These are phyloP conservation scores for Diaphora mendica DNA, from an alignment of 2,888 invertebrate genomes.

Conservation along the genomic window DNA sequence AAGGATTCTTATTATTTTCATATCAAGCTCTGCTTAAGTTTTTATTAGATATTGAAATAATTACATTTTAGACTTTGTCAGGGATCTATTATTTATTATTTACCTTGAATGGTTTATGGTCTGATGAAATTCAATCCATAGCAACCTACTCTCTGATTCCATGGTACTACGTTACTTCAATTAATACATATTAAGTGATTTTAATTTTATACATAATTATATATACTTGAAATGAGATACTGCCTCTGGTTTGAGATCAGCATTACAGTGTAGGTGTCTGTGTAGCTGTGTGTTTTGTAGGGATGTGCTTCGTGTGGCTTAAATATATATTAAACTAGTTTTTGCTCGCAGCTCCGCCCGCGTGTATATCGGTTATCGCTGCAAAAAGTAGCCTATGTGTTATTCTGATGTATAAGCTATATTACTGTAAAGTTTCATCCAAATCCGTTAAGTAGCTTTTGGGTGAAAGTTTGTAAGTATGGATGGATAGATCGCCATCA, in stretches of 20 bases:
- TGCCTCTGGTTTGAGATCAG: background rate
- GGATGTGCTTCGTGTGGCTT: background rate
- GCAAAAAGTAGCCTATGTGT: too few relatives aligned
- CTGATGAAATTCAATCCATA: conserved; percentile 32
- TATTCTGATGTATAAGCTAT: too few relatives aligned
- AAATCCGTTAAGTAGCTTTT: too few relatives aligned
- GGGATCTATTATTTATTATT: conserved; percentile 38
- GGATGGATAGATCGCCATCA: too few relatives aligned
- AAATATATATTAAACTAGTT: background rate
- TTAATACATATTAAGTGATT: conserved; percentile 30
- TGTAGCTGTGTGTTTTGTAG: too few relatives aligned
- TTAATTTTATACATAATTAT: conserved; percentile 23
- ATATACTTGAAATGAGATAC: background rate
- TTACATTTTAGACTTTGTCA: conserved; percentile 15
- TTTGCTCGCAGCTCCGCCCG: too few relatives aligned
- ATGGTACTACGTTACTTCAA: conserved; percentile 31
- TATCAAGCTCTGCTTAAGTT: too few relatives aligned
- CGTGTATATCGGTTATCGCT: too few relatives aligned
- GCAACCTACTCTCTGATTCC: conserved; percentile 14
- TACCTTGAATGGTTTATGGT: conserved; percentile 24
- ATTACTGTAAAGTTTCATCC: too few relatives aligned
- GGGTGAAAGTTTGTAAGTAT: too few relatives aligned
- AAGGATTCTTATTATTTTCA: too few relatives aligned
- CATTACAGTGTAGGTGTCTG: background rate
- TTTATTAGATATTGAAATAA: too few relatives aligned